Conservation (phyloP, 2,797 vertebrate genomes). For the Podarcis lilfordi region DNA sequence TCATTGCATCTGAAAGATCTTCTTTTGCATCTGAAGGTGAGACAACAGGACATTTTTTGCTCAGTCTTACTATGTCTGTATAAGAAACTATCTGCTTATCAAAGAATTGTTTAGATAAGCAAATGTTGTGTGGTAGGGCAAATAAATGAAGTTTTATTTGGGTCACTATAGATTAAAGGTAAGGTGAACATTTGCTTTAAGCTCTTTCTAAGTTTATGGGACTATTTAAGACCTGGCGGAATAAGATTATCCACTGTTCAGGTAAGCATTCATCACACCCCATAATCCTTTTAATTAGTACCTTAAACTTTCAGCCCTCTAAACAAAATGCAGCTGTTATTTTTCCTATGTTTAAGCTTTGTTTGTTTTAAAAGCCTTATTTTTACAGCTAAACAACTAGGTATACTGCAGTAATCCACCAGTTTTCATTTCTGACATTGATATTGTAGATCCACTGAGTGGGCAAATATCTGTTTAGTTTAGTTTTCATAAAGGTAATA, state of each 20-base stretch:
- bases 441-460: not conserved
- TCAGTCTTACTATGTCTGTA: not conserved
- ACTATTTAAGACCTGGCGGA: not conserved
- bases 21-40: not conserved
- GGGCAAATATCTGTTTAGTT: not conserved
- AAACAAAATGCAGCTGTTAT: not conserved
- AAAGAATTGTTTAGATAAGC: not conserved
- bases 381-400: not conserved
- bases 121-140: not conserved
- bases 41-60: not conserved
- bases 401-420: not conserved
- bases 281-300: not conserved
- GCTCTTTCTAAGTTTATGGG: not conserved
- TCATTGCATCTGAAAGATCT: not conserved
- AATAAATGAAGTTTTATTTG: not conserved
- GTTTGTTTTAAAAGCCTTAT: not conserved
- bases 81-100: not conserved
- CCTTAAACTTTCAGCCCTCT: not conserved
- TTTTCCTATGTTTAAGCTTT: not conserved
- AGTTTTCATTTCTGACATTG: not conserved
- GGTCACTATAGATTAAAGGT: not conserved
- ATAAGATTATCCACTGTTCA: not conserved
- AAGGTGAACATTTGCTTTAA: not conserved
- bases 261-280: not conserved
- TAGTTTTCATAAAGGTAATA: not conserved